phyloP scores from a whole-genome alignment of 2,888 invertebrate species.

The Cerastis leucographa region DNA sequence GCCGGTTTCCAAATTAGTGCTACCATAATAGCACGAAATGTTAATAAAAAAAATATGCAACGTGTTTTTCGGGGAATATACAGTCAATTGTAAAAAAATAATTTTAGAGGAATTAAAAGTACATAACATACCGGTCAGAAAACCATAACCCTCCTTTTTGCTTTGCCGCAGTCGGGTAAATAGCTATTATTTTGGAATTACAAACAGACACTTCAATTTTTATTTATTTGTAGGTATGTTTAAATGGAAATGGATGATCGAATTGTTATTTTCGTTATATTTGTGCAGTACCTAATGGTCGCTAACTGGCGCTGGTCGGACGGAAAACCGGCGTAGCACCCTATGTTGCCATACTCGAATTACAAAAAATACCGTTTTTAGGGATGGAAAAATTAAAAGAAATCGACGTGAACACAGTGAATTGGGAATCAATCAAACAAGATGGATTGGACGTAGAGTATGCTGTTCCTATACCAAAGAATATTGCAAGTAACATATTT shows the following conservation, averaged over 20 bases:
- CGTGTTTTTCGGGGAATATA: too few species aligned
- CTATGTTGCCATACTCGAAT: slow-evolving; percentile 37
- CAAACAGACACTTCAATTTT: too few species aligned
- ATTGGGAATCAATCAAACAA: slow-evolving; percentile 82
- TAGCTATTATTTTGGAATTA: too few species aligned
- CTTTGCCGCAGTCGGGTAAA: too few species aligned
- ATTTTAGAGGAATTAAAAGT: too few species aligned
- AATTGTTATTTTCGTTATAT: background rate
- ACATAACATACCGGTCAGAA: too few species aligned
- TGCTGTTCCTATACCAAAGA: slow-evolving; percentile 83
- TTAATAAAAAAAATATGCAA: too few species aligned
- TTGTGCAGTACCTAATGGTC: background rate
- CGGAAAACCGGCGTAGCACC: background rate
- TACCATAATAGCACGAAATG: too few species aligned
- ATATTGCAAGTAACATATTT: slow-evolving; percentile 84
- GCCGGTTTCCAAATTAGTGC: background rate
- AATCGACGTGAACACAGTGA: slow-evolving; percentile 71
- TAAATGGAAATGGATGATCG: background rate
- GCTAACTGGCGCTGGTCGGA: background rate
- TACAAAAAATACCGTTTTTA: slow-evolving; percentile 16
- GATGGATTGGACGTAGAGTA: slow-evolving; percentile 92
- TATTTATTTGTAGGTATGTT: too few species aligned
- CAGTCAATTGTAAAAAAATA: too few species aligned
- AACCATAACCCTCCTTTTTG: too few species aligned
- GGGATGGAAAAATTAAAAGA: slow-evolving; percentile 73